Base-by-base conservation (phyloP, 2,113 vertebrate species). In the Ranitomeya imitator region DNA sequence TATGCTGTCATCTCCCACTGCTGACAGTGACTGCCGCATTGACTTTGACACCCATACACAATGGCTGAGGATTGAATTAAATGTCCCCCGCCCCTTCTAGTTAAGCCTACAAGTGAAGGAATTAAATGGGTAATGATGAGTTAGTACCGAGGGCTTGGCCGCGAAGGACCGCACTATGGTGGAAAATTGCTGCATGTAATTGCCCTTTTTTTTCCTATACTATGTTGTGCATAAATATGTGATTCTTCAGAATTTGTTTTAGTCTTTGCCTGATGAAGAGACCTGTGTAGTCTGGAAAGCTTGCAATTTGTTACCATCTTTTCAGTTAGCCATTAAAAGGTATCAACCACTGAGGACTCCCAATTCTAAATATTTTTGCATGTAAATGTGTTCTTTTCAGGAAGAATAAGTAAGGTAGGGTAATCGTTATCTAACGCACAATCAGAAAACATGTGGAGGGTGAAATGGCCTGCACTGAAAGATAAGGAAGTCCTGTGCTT, bases 401-500 rank as follows among this genome's bases (percentile, higher is more conserved):
- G 45, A 71, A 85, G 45, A 85, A 84, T 57, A 45, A 21, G 6
- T 51, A 51, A n/a, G 26, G 15, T 67, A 15, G 31, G 59, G 55
- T 59, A 61, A 23, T 21, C 86, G 7, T 13, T 81, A 81, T 81
- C 78, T 81, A 37, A 23, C 18, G 2, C 21, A 45, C 23, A 67
- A 78, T 74, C 73, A 16, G 74, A 77, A 18, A 54, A 60, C 81
- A 84, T 84, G 87, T 78, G 87, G n/a, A 69, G n/a, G 23, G 74
- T 14, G 3, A 74, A 52, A 76, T 76, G 45, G 84, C 57, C 86
- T 59, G 63, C 82, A 67, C 45, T 37, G 52, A 55, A 59, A 89
- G 87, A 89, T 89, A 89, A 89, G 87, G 81, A 79, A 79, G 81
- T 79, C 26, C 14, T 65, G 31, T 67, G 13, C 26, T 37, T 83